A percentile compares a stretch with the other conserved stretches of the same genome.
Evolutionary conservation across 2,113 vertebrate species (phyloP).

Genomic region (Puffinus mauretanicus): DNA sequence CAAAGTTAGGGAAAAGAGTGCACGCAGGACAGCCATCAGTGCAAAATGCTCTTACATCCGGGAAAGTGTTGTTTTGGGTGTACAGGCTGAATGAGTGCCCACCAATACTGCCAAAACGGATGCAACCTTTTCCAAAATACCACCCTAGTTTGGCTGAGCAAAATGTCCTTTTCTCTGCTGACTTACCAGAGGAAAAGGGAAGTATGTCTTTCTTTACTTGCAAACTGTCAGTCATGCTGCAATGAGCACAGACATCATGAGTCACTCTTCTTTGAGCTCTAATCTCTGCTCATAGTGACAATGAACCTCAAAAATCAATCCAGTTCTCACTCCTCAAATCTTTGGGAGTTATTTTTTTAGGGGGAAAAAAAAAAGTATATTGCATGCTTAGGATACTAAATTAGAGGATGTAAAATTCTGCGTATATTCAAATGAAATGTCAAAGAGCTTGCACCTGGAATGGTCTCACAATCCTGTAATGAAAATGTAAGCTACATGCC

Average conservation of each 20-base stretch:
- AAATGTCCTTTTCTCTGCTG: background rate
- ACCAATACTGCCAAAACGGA: background rate
- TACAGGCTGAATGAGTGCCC: background rate
- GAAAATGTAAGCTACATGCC: background rate
- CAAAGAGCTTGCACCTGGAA: background rate
- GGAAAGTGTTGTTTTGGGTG: background rate
- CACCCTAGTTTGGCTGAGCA: background rate
- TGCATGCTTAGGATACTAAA: background rate
- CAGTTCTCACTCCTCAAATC: conserved; percentile 8
- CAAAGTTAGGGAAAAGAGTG: background rate
- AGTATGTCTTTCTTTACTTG: conserved; percentile 32
- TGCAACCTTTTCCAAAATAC: background rate
- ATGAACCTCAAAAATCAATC: conserved; percentile 66
- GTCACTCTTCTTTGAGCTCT: conserved; percentile 54
- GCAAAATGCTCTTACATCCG: background rate
- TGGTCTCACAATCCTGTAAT: background rate
- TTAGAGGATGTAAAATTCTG: background rate
- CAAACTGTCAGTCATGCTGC: conserved; percentile 56
- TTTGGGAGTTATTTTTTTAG: background rate
- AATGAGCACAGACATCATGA: conserved; percentile 41
- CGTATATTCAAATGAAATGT: background rate
- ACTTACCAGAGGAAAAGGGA: background rate
- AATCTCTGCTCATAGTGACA: conserved; percentile 65
- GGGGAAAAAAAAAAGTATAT: background rate
- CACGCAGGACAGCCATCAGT: background rate